phyloP scores from a whole-genome alignment of 1,140 invertebrate species.

The Epicauta chinensis region DNA sequence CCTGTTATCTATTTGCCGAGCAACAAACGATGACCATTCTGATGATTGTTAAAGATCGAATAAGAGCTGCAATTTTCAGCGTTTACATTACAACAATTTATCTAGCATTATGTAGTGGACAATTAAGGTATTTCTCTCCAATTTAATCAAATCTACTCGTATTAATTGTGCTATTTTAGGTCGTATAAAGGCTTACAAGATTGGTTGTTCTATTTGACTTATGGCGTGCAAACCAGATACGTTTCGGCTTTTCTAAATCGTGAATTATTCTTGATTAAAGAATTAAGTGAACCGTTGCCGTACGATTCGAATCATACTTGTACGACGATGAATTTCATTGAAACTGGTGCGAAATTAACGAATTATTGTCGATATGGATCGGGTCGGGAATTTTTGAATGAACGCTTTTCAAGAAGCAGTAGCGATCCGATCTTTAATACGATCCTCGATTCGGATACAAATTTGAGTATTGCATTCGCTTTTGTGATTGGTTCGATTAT shows the following conservation, averaged over 20 bases:
- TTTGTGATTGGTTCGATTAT: conserved; percentile 75
- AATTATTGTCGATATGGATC: conserved; percentile 53
- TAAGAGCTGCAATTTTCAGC: conserved; percentile 68
- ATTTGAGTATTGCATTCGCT: conserved; percentile 76
- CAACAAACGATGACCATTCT: conserved; percentile 76
- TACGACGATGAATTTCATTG: conserved; percentile 46
- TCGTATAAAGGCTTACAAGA: conserved; percentile 67
- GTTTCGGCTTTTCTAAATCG: conserved; percentile 64
- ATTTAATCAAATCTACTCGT: background rate
- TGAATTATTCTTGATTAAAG: conserved; percentile 57
- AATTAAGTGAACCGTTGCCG: conserved; percentile 45
- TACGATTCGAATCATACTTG: conserved; percentile 49
- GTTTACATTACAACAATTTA: conserved; percentile 68
- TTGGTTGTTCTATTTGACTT: conserved; percentile 73
- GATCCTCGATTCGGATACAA: conserved; percentile 63
- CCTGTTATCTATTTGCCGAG: conserved; percentile 74
- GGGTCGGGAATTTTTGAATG: conserved; percentile 65
- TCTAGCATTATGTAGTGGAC: conserved; percentile 68
- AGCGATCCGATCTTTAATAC: conserved; percentile 54
- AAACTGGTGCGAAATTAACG: conserved; percentile 41
- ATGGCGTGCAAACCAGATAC: conserved; percentile 69
- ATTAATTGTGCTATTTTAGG: conserved; percentile 39
- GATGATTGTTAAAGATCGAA: conserved; percentile 70
- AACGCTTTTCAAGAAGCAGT: conserved; percentile 61
- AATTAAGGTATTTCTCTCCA: conserved; percentile 58